A percentile compares a stretch with the other conserved stretches of the same genome.
These are phyloP conservation scores for Oligia fasciuncula DNA, from an alignment of 2,888 invertebrate genomes.

Conservation along the genomic window DNA sequence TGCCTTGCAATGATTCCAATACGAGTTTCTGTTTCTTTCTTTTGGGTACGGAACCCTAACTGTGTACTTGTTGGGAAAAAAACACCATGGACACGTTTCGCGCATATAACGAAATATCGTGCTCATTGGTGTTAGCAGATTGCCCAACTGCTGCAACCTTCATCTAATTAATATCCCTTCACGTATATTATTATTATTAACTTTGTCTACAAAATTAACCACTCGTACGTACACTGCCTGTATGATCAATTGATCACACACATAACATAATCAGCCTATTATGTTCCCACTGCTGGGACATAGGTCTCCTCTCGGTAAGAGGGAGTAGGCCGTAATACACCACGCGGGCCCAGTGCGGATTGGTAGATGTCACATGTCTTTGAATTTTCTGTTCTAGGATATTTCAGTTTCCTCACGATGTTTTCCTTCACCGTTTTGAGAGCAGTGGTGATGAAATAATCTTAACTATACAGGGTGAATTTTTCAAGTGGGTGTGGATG, in stretches of 20 bases:
- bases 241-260: not conserved
- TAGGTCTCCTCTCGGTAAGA: too few species aligned
- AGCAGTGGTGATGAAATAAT: too few species aligned
- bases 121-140: slow-evolving; percentile 5
- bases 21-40: not conserved
- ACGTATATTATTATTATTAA: not conserved
- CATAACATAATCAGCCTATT: too few species aligned
- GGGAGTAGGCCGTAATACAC: too few species aligned
- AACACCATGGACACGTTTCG: slow-evolving; percentile 11
- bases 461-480: too few species aligned
- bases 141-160: slow-evolving; percentile 19
- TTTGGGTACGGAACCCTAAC: not conserved
- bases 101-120: slow-evolving; percentile 11
- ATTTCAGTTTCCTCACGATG: too few species aligned
- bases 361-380: too few species aligned
- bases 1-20: not conserved
- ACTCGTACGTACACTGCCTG: not conserved
- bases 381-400: too few species aligned
- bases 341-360: too few species aligned
- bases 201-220: not conserved
- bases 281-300: too few species aligned
- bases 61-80: not conserved
- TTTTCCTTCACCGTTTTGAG: too few species aligned
- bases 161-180: slow-evolving; percentile 12
- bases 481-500: too few species aligned